These are phyloP conservation scores for Tribolium madens DNA, from an alignment of 1,140 invertebrate species.

Conservation along the genomic window DNA sequence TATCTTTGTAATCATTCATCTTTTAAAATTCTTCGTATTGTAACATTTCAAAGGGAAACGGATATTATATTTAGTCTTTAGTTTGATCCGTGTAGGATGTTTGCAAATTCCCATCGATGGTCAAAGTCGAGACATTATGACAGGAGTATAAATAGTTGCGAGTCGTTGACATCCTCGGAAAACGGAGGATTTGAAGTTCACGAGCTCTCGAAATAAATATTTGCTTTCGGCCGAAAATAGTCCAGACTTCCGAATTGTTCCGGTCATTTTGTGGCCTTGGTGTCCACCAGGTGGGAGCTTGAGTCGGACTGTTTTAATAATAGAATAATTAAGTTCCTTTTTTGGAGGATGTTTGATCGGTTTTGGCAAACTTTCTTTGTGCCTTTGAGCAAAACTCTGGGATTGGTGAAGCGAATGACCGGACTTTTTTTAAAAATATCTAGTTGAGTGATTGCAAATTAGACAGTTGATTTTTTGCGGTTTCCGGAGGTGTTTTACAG, in stretches of 20 bases:
- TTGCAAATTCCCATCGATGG: background rate
- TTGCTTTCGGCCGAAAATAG: background rate
- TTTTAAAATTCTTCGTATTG: background rate
- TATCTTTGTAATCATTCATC: background rate
- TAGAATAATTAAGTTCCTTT: background rate
- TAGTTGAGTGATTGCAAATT: constrained; percentile 12
- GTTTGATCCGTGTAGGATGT: constrained; percentile 1
- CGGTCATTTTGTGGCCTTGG: background rate
- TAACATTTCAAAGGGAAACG: background rate
- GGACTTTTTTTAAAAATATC: background rate
- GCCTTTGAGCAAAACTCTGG: background rate
- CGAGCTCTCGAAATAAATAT: background rate
- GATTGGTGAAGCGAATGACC: constrained; percentile 10
- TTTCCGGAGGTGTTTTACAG: constrained; percentile 3
- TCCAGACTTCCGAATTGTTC: constrained; percentile 9
- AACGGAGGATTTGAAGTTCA: constrained; percentile 1
- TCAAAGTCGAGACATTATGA: background rate
- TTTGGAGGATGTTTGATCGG: background rate
- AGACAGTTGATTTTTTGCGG: constrained; percentile 13
- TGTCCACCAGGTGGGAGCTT: too few species aligned
- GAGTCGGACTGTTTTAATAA: too few species aligned
- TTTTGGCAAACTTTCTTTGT: background rate
- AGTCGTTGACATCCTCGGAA: constrained; percentile 9
- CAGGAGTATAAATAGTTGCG: background rate
- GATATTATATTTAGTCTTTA: constrained; percentile 18